Evolutionary conservation across 2,113 vertebrate species (phyloP), one percentile per base, ranked within the genome.

Genomic region (Anolis carolinensis): DNA sequence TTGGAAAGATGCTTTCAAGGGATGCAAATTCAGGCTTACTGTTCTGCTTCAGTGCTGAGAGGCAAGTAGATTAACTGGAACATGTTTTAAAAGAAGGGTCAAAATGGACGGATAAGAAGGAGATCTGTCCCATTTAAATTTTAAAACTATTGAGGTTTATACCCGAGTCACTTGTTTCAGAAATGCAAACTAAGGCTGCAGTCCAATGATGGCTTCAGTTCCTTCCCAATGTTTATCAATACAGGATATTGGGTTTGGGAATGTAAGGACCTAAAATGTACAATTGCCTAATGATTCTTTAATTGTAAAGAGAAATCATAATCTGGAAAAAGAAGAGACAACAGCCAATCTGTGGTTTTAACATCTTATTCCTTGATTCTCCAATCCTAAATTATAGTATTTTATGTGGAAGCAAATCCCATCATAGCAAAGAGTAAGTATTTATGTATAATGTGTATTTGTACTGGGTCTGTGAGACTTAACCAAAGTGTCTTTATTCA

Each of bases 141-240:
- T 65, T 32, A 13, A 14, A 55, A 32, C 20, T 32, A 48, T 27
- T 8, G 44, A 59, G 62, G 32, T 18, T 86, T 92, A 25, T 8
- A 91, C 72, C 78, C 87, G 81, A 44, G 65, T 48, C 70, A 1
- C 30, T n/a, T n/a, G 2, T 79, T 86, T 65, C 67, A 80, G 78
- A 63, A 50, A 74, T 83, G 52, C 32, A 52, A 55, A 23, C 9
- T 30, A 20, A 59, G 32, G 32, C 13, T 86, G n/a, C 27, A 30
- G 76, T 59, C 34, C 48, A 59, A 68, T 18, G 34, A 79, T 79
- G 9, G 36, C 16, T 59, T 62, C 67, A 70, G 1, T 85, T 44
- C 8, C 67, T 39, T 76, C 8, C 18, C 27, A 50, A 3, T 32
- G 50, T 3, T 50, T 72, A 50, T 27, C 32, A 36, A 25, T 39